These are phyloP conservation scores for Tetraodon nigroviridis DNA, from an alignment of 2,113 vertebrate species.

Conservation along the genomic window DNA sequence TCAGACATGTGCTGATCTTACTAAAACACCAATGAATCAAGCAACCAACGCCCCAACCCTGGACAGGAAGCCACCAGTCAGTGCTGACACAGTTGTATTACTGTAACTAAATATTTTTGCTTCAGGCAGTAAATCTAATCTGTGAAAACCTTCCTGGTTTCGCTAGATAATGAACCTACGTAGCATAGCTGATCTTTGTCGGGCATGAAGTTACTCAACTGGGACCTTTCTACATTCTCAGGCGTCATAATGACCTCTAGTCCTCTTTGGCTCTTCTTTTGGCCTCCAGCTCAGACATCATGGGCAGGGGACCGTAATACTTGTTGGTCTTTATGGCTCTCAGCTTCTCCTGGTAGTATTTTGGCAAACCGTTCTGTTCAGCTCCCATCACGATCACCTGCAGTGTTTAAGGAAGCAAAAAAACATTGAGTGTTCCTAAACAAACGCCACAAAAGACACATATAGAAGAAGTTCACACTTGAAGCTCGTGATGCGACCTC, in stretches of 20 bases:
- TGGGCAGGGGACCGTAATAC: constrained; percentile 65
- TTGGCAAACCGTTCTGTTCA: constrained; percentile 67
- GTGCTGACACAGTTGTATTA: neutral
- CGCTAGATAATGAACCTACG: too few species aligned
- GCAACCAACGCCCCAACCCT: too few species aligned
- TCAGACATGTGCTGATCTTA: neutral
- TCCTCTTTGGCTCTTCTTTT: constrained; percentile 38
- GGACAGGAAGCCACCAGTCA: neutral
- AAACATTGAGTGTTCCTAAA: neutral
- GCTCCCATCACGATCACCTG: constrained; percentile 75
- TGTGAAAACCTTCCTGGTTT: neutral
- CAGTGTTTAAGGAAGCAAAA: neutral
- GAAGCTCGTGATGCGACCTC: too few species aligned
- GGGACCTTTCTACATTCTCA: constrained; percentile 8
- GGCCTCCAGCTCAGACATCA: constrained; percentile 77
- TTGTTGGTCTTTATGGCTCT: constrained; percentile 66
- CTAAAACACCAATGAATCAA: constrained; percentile 5
- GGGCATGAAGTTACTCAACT: too few species aligned
- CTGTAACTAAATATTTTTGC: constrained; percentile 1
- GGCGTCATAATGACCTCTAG: constrained; percentile 18
- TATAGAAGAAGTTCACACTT: too few species aligned
- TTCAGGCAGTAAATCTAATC: neutral
- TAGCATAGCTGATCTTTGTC: too few species aligned
- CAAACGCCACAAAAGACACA: neutral
- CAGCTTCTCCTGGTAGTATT: constrained; percentile 70